Evolutionary conservation across 2,888 invertebrate genomes (phyloP), one percentile per base, ranked within the genome.

Genomic region (Leucophenga maculata): DNA sequence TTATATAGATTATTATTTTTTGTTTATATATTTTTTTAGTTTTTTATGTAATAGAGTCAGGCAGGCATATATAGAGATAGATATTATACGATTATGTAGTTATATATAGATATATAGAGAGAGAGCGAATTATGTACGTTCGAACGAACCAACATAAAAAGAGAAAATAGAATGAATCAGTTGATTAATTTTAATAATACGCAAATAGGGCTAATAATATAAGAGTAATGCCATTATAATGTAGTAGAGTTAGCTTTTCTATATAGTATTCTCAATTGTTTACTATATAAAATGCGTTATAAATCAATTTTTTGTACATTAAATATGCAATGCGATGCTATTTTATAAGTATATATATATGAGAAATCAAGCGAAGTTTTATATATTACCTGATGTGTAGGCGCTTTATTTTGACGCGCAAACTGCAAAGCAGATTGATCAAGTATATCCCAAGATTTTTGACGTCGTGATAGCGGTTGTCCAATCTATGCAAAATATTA

Each of bases 361-460:
- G 22, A 6, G 3, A 39, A 11, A 6, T 32, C 11, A 11, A 11
- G 8, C 1, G 26, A n/a, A 50, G 20, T 64, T 26, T 18, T 4
- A 48, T 13, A 69, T 60, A 70, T 86, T 89, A 92, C 92, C 90
- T 92, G 92, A 84, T 92, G 90, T 39, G 90, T 90, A 80, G 93
- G 93, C 50, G 86, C 86, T 85, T 93, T 93, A 75, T 92, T 91
- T 77, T 92, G 91, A 55, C 90, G 91, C 0, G 95, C 95, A 72
- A 94, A 93, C 22, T 93, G 92, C 69, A 96, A 90, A 0, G 95
- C 94, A 0, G 93, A 92, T 84, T 96, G 97, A 87, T 97, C 97
- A 14, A 97, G 89, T n/a, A 97, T 90, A 85, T 98, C 97, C 95
- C 97, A 97, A 0, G 97, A 97, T 88, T 97, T 97, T 90, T 97